Evolutionary conservation across 2,113 vertebrate genomes (phyloP).

Genomic region (Lathamus discolor): DNA sequence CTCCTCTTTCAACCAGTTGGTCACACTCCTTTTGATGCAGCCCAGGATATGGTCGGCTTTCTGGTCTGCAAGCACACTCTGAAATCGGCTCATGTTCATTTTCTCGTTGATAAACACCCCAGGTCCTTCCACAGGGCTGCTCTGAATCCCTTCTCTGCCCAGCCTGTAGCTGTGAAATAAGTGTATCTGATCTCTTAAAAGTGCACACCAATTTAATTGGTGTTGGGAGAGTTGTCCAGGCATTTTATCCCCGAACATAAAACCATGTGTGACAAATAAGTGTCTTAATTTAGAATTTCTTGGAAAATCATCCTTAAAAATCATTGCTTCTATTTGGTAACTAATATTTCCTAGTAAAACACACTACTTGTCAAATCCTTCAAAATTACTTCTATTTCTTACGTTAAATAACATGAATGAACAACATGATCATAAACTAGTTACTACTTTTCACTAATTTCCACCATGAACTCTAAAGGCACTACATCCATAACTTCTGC

Average conservation of each 20-base stretch:
- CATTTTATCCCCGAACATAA: background rate
- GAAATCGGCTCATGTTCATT: too few species aligned
- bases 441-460: background rate
- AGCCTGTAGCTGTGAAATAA: background rate
- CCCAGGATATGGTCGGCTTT: too few species aligned
- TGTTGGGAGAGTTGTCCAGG: background rate
- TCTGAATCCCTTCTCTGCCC: too few species aligned
- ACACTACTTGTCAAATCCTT: background rate
- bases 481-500: background rate
- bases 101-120: too few species aligned
- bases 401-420: background rate
- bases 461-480: background rate
- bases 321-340: background rate
- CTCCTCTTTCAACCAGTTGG: too few species aligned
- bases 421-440: background rate
- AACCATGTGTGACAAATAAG: background rate
- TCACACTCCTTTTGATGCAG: too few species aligned
- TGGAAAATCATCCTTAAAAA: background rate
- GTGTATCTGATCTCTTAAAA: background rate
- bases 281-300: background rate
- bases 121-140: too few species aligned
- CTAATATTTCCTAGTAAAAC: background rate
- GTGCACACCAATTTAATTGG: background rate
- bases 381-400: background rate
- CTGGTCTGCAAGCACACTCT: too few species aligned